Percentiles rank a stretch among this genome's conserved stretches.
Evolutionary conservation across 2,797 vertebrate genomes (phyloP).

Genomic region (Cercopithecus diana): DNA sequence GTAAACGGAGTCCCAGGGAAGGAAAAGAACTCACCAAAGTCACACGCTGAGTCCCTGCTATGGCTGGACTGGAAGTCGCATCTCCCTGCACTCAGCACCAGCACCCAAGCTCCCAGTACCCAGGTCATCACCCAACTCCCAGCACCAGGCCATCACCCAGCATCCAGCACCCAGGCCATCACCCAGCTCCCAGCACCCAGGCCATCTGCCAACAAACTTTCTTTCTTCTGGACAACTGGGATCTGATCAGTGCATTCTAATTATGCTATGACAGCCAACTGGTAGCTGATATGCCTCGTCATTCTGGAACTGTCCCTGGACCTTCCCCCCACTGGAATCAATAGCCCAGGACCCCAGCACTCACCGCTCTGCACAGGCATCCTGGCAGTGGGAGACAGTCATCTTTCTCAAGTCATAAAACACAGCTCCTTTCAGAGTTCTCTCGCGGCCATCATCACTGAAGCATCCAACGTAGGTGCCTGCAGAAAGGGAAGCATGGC

Average conservation of each 20-base stretch:
- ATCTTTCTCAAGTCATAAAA: conserved; percentile 98
- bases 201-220: background rate
- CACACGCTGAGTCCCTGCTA: background rate
- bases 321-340: background rate
- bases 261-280: background rate
- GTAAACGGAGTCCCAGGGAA: background rate
- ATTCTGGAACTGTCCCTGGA: background rate
- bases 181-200: background rate
- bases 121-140: too few relatives aligned
- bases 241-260: background rate
- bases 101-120: too few relatives aligned
- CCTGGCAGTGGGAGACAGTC: conserved; percentile 95
- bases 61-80: background rate
- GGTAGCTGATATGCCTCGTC: background rate
- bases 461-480: conserved; percentile 96
- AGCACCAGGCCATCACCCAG: background rate
- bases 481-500: conserved; percentile 58
- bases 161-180: too few relatives aligned
- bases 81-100: background rate
- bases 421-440: conserved; percentile 92
- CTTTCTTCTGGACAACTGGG: background rate
- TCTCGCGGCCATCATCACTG: conserved; percentile 89
- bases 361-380: conserved; percentile 97
- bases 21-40: background rate
- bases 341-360: background rate